phyloP scores from a whole-genome alignment of 2,888 invertebrate genomes.

The Dasypogon diadema region DNA sequence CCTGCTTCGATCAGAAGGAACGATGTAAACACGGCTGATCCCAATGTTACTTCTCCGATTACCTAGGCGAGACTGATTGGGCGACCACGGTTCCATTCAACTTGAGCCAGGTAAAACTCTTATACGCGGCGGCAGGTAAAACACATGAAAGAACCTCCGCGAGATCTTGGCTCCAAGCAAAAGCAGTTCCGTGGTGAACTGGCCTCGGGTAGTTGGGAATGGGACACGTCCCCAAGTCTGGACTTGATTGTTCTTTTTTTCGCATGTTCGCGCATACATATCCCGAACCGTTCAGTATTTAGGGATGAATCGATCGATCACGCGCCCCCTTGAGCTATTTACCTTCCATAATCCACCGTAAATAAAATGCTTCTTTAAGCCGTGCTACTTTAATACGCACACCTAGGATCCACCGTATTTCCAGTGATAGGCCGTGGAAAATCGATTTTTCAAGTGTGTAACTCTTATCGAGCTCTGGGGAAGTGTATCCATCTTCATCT shows the following conservation, averaged over 20 bases:
- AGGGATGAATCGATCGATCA: conserved; percentile 46
- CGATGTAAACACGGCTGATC: conserved; percentile 36
- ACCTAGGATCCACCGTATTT: neutral
- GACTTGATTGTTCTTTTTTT: neutral
- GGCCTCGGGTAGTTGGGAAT: neutral
- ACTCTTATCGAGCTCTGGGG: neutral
- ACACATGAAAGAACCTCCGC: conserved; percentile 38
- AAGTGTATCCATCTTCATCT: conserved; percentile 32
- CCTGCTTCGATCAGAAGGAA: conserved; percentile 37
- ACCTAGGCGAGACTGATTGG: conserved; percentile 69
- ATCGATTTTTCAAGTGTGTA: conserved; percentile 9
- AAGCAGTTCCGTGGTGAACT: neutral
- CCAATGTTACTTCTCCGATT: conserved; percentile 65
- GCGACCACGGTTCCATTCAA: conserved; percentile 61
- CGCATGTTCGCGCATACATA: neutral
- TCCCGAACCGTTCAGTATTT: neutral
- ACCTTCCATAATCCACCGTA: conserved; percentile 38
- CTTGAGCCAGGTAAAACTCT: conserved; percentile 50
- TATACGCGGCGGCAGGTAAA: conserved; percentile 47
- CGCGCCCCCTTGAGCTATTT: conserved; percentile 40
- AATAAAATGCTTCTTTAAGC: conserved; percentile 33
- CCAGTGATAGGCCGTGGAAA: neutral
- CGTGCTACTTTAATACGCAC: conserved; percentile 44
- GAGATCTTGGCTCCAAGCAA: conserved; percentile 32
- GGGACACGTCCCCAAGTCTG: neutral